These are phyloP conservation scores for Setipinna tenuifilis DNA, from an alignment of 2,797 vertebrate genomes.

Conservation along the genomic window DNA sequence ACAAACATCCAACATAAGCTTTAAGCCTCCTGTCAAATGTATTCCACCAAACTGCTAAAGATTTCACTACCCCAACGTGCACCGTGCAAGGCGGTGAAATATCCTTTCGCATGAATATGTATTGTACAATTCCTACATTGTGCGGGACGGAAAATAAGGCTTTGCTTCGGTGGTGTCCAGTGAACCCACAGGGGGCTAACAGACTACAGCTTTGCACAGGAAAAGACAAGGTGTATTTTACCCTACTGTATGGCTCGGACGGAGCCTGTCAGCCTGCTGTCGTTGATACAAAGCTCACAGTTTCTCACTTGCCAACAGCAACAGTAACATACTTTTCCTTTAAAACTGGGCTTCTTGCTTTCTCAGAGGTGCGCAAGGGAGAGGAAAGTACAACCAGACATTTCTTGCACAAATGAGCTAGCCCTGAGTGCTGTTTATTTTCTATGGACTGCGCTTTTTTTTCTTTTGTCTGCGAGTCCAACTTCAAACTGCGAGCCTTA, in stretches of 20 bases:
- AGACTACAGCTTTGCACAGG: slow-evolving; percentile 36
- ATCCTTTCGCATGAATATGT: slow-evolving; percentile 16
- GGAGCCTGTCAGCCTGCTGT: slow-evolving; percentile 44
- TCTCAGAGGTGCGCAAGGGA: slow-evolving; percentile 39
- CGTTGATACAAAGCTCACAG: slow-evolving; percentile 38
- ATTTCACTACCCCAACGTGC: slow-evolving; percentile 4
- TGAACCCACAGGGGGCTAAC: slow-evolving; percentile 32
- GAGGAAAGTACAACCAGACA: slow-evolving; percentile 43
- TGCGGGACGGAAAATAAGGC: slow-evolving; percentile 8
- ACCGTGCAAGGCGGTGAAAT: background rate
- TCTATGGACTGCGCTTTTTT: slow-evolving; percentile 37
- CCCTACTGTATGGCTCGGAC: slow-evolving; percentile 39
- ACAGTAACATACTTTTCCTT: slow-evolving; percentile 46
- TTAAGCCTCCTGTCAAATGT: slow-evolving; percentile 18
- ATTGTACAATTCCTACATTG: slow-evolving; percentile 19
- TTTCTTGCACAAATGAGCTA: slow-evolving; percentile 41
- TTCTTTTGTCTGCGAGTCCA: slow-evolving; percentile 48
- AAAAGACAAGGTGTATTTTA: slow-evolving; percentile 47
- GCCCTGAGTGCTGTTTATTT: slow-evolving; percentile 46
- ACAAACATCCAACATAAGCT: slow-evolving; percentile 18
- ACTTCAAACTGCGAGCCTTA: slow-evolving; percentile 36
- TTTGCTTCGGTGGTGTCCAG: slow-evolving; percentile 30
- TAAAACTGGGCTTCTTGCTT: slow-evolving; percentile 41
- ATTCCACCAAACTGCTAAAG: slow-evolving; percentile 11
- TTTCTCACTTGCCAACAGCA: slow-evolving; percentile 48